Evolutionary conservation across 2,888 invertebrate genomes (phyloP).

Genomic region (Acrobasis suavella): DNA sequence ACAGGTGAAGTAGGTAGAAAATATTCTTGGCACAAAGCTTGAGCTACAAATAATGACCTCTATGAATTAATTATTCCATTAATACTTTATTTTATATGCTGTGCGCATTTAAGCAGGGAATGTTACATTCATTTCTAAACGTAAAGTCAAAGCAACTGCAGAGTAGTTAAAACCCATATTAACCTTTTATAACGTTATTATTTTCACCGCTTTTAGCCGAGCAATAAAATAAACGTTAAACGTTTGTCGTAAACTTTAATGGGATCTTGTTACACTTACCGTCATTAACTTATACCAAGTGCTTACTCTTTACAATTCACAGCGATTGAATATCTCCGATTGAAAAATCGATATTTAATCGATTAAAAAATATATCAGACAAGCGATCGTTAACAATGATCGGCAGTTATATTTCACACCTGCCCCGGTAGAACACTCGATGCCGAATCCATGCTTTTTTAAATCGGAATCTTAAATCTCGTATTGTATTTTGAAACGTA

Average conservation of each 20-base stretch:
- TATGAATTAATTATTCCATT: no score
- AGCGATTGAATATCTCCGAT: constrained; percentile 4
- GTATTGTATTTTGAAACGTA: constrained; percentile 25
- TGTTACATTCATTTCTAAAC: background rate
- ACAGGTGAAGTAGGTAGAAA: background rate
- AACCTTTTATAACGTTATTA: constrained; percentile 19
- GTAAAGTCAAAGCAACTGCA: constrained; percentile 3
- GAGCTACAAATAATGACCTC: background rate
- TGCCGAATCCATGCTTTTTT: constrained; percentile 34
- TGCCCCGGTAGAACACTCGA: constrained; percentile 37
- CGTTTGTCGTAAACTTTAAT: constrained; percentile 26
- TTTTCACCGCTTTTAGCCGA: constrained; percentile 21
- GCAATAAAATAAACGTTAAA: constrained; percentile 23
- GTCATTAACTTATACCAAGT: constrained; percentile 23
- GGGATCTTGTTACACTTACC: constrained; percentile 24
- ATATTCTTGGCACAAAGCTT: background rate
- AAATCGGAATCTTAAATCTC: constrained; percentile 29
- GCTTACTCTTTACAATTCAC: constrained; percentile 24
- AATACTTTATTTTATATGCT: background rate
- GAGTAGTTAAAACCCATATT: constrained; percentile 21
- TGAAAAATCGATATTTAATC: constrained; percentile 32
- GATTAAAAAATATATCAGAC: constrained; percentile 29
- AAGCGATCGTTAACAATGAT: constrained; percentile 36
- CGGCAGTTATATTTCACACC: constrained; percentile 40
- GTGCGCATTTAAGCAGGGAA: background rate